These are phyloP conservation scores for Engraulis encrasicolus DNA, from an alignment of 2,113 vertebrate species.

Conservation along the genomic window DNA sequence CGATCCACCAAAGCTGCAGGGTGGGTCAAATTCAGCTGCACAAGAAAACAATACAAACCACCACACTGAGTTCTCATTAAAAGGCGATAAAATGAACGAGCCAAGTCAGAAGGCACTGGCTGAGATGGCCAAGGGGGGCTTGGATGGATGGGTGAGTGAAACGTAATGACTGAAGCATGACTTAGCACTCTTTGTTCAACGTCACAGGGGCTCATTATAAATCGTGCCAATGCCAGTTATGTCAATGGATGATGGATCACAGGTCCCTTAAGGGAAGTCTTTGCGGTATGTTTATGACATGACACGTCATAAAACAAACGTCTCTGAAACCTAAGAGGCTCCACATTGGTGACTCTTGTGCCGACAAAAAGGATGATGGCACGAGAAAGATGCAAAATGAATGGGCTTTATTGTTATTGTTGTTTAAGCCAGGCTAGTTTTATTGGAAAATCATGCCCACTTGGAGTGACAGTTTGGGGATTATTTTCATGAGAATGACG, in stretches of 20 bases:
- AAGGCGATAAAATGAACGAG: not conserved
- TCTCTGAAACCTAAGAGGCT: not conserved
- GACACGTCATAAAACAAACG: slow-evolving; percentile 7
- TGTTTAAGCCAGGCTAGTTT: not conserved
- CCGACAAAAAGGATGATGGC: not conserved
- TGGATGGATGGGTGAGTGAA: not conserved
- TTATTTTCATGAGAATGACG: slow-evolving; percentile 27
- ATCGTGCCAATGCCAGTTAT: not conserved
- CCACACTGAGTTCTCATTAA: not conserved
- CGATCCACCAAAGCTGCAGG: not conserved
- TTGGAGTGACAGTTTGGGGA: not conserved
- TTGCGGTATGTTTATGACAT: not conserved
- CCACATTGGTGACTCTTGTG: not conserved
- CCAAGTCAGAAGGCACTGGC: not conserved
- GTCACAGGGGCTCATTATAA: not conserved
- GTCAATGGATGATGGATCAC: not conserved
- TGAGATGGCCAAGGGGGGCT: not conserved
- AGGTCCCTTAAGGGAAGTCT: not conserved
- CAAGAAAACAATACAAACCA: not conserved
- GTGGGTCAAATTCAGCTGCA: not conserved
- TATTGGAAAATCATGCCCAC: not conserved
- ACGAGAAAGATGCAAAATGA: not conserved
- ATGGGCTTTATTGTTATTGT: not conserved
- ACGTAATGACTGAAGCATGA: not conserved
- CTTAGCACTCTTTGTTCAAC: not conserved